Conservation (phyloP, 1,140 invertebrate species). For the Papilio polyxenes region DNA sequence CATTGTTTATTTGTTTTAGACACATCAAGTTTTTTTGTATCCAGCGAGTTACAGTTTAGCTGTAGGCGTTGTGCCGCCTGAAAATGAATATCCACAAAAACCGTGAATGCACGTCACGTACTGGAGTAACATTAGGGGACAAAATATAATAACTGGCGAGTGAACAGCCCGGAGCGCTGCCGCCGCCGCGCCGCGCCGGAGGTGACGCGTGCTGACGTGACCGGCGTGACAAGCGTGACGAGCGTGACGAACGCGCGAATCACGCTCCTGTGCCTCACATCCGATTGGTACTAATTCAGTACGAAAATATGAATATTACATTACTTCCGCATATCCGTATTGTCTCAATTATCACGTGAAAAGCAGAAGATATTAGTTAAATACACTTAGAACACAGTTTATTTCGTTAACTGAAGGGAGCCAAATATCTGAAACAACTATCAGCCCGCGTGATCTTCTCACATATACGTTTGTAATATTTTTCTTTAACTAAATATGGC, state of each 20-base stretch:
- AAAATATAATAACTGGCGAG: conserved; percentile 27
- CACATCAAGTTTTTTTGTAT: not conserved
- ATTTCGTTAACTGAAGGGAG: too few species aligned
- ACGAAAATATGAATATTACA: not conserved
- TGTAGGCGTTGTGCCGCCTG: not conserved
- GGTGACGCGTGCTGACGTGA: not conserved
- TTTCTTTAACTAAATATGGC: too few species aligned
- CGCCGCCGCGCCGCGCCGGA: not conserved
- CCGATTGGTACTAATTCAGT: not conserved
- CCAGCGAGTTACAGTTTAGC: not conserved
- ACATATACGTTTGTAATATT: too few species aligned
- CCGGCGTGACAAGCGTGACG: not conserved
- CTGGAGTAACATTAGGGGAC: conserved; percentile 4
- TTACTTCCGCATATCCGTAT: not conserved
- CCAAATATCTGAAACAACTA: too few species aligned
- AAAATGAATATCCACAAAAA: not conserved
- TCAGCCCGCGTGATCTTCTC: too few species aligned
- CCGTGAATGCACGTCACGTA: conserved; percentile 1
- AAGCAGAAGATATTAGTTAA: too few species aligned
- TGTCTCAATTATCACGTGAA: too few species aligned
- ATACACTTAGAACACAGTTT: too few species aligned
- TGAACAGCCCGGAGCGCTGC: not conserved
- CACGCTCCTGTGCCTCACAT: not conserved
- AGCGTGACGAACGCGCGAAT: not conserved
- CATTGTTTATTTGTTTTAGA: not conserved